Evolutionary conservation across 1,140 invertebrate genomes (phyloP).

Genomic region (Bombus impatiens): DNA sequence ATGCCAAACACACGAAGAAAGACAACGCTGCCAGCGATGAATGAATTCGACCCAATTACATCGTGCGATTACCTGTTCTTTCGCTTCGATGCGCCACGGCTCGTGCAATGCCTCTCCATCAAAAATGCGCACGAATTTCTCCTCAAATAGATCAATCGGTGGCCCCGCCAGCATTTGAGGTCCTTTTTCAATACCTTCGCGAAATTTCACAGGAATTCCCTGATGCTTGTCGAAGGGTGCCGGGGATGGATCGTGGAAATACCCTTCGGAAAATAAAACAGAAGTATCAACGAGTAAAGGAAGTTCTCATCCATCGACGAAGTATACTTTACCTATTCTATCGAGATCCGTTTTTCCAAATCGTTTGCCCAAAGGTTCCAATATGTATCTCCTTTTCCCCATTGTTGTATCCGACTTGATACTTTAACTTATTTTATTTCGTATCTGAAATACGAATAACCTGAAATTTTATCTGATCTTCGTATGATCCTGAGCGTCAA

Average conservation of each 20-base stretch:
- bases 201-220: conserved; percentile 32
- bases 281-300: background rate
- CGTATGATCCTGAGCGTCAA: background rate
- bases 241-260: conserved; percentile 66
- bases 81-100: conserved; percentile 31
- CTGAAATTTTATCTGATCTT: conserved; percentile 33
- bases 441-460: conserved; percentile 22
- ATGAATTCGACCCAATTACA: background rate
- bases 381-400: background rate
- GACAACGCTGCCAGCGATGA: background rate
- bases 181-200: conserved; percentile 49
- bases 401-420: conserved; percentile 3
- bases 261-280: conserved; percentile 60
- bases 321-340: conserved; percentile 71
- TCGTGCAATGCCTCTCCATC: conserved; percentile 67
- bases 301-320: conserved; percentile 21
- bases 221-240: conserved; percentile 65
- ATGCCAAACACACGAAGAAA: no score
- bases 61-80: conserved; percentile 41
- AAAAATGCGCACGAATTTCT: conserved; percentile 69
- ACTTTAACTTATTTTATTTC: conserved; percentile 7
- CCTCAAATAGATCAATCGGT: conserved; percentile 62
- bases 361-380: conserved; percentile 53
- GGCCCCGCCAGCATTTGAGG: conserved; percentile 59
- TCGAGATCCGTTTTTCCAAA: conserved; percentile 74